Conservation (phyloP, 2,113 vertebrate genomes). For the Vulpes ferrilata region DNA sequence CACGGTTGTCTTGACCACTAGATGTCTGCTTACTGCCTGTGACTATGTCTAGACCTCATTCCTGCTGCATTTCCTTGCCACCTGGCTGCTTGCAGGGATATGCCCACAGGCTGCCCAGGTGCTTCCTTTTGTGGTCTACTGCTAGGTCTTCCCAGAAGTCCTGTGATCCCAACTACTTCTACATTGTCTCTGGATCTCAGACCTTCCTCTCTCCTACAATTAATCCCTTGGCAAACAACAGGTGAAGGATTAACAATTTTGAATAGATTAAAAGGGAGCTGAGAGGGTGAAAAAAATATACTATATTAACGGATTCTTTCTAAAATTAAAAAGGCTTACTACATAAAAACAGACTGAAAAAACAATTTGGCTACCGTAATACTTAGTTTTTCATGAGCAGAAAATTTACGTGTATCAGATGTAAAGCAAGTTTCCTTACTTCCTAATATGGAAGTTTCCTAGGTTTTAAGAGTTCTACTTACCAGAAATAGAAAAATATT, state of each 20-base stretch:
- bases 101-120: rapidly evolving
- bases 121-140: not conserved
- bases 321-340: not conserved
- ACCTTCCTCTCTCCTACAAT: not conserved
- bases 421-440: not conserved
- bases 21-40: not conserved
- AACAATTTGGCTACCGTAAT: not conserved
- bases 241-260: not conserved
- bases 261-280: not conserved
- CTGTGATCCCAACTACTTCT: not conserved
- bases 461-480: not conserved
- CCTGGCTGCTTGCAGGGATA: not conserved
- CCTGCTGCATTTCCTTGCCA: not conserved
- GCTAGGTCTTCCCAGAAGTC: not conserved
- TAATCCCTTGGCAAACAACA: not conserved
- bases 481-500: not conserved
- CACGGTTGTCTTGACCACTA: not conserved
- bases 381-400: not conserved
- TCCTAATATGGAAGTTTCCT: not conserved
- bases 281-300: not conserved
- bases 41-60: not conserved
- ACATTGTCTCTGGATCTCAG: not conserved
- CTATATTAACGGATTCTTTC: not conserved
- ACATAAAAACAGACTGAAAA: not conserved
- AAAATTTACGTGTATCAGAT: not conserved